Percentiles rank a stretch among this genome's conserved stretches.
Conservation (phyloP, 2,797 vertebrate genomes). For the Rhabdophis nuchalis region DNA sequence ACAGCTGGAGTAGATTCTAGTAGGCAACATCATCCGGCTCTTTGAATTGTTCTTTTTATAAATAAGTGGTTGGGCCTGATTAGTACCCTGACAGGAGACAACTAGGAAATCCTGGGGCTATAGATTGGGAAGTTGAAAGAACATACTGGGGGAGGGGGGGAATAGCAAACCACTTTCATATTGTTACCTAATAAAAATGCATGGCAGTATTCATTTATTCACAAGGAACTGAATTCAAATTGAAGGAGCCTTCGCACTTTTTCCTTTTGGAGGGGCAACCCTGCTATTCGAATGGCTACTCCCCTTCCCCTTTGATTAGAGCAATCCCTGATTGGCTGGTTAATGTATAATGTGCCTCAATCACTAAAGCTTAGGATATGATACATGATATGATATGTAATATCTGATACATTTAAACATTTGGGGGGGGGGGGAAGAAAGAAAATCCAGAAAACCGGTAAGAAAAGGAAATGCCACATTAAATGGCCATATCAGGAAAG, state of each 20-base stretch:
- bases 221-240: not conserved
- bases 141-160: not conserved
- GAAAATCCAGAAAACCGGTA: not conserved
- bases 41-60: not conserved
- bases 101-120: not conserved
- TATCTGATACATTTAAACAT: not conserved
- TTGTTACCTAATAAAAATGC: not conserved
- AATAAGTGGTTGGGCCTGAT: not conserved
- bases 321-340: not conserved
- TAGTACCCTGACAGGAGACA: not conserved
- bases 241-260: not conserved
- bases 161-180: not conserved
- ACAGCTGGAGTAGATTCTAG: not conserved
- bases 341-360: not conserved
- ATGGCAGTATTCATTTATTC: not conserved
- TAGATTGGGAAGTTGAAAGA: not conserved
- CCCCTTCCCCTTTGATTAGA: not conserved
- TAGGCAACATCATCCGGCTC: not conserved
- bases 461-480: not conserved
- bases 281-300: not conserved
- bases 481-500: not conserved
- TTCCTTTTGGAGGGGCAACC: not conserved
- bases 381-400: not conserved
- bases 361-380: not conserved
- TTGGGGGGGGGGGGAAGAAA: not conserved